phyloP scores from a whole-genome alignment of 2,797 vertebrate genomes.

The Etheostoma nigrum region DNA sequence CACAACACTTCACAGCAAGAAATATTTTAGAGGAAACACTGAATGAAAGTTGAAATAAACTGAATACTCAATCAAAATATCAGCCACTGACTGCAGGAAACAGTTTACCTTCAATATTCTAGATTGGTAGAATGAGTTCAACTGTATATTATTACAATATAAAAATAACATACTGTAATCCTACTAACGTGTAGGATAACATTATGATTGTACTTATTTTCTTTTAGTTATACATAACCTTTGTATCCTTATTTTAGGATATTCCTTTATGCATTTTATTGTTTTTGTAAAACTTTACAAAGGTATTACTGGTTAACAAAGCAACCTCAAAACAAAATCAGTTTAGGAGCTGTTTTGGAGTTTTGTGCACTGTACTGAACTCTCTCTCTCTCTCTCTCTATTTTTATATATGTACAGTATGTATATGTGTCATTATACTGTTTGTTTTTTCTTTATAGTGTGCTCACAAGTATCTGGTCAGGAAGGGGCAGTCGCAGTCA shows the following conservation, averaged over 20 bases:
- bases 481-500: constrained; percentile 80
- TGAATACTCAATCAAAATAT: neutral
- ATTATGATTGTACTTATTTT: neutral
- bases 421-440: neutral
- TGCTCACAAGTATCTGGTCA: constrained; percentile 87
- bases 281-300: neutral
- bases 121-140: neutral
- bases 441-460: constrained; percentile 65
- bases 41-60: neutral
- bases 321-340: neutral
- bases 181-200: neutral
- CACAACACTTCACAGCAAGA: too few relatives aligned
- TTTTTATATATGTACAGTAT: too few relatives aligned
- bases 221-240: neutral
- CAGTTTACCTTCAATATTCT: neutral
- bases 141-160: too few relatives aligned
- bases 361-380: too few relatives aligned
- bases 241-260: neutral
- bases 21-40: neutral
- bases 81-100: neutral
- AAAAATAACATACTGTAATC: neutral
- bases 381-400: too few relatives aligned
- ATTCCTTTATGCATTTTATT: neutral
- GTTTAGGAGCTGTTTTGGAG: too few relatives aligned
- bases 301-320: neutral